These are phyloP conservation scores for Toxotes chatareus DNA, from an alignment of 2,113 vertebrate species.

Conservation along the genomic window DNA sequence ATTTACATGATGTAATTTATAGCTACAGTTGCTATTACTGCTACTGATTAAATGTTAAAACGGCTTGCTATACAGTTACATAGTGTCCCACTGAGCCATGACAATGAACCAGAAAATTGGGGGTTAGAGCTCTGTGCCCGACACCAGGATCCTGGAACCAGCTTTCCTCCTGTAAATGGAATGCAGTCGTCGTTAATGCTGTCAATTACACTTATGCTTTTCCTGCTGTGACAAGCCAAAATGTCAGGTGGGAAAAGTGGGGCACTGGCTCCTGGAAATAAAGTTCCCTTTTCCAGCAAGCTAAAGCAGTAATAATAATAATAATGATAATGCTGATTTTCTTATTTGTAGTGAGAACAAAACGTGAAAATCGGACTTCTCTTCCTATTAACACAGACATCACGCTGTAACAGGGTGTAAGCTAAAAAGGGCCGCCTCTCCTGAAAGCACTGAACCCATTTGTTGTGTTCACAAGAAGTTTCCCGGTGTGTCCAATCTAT, in stretches of 20 bases:
- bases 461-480: constrained; percentile 33
- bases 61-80: not conserved
- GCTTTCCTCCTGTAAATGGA: not conserved
- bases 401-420: not conserved
- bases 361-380: not conserved
- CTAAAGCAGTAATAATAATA: not conserved
- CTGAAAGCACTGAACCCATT: constrained; percentile 26
- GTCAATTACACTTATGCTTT: too few relatives aligned
- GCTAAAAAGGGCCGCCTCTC: constrained; percentile 3
- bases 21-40: too few relatives aligned
- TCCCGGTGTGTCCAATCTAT: constrained; percentile 49
- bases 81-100: not conserved
- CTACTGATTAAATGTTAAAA: too few relatives aligned
- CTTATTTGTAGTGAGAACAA: not conserved
- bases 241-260: not conserved
- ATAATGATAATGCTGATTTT: not conserved
- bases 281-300: too few relatives aligned
- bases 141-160: not conserved
- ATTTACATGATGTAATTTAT: too few relatives aligned
- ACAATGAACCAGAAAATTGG: not conserved
- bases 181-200: too few relatives aligned
- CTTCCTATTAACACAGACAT: constrained; percentile 4
- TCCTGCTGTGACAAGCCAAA: not conserved
- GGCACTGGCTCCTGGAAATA: too few relatives aligned
- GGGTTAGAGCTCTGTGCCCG: not conserved